Evolutionary conservation across 2,113 vertebrate species (phyloP).

Genomic region (Dryoscopus gambensis): DNA sequence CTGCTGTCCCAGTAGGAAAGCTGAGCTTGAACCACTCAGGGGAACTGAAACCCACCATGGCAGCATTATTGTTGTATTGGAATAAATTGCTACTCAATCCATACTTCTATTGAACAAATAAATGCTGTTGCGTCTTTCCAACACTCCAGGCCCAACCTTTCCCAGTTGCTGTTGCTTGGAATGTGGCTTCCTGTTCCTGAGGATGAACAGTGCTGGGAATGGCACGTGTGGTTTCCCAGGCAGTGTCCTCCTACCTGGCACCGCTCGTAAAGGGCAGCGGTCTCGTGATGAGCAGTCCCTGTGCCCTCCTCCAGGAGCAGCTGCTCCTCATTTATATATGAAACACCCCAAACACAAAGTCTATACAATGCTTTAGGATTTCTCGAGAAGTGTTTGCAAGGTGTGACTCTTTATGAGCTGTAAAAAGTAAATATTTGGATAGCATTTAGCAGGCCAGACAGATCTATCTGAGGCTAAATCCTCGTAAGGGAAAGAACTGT

Average conservation of each 20-base stretch:
- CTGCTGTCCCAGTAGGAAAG: background rate
- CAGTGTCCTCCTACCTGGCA: background rate
- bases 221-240: rapidly evolving
- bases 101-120: background rate
- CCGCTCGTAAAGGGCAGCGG: rapidly evolving
- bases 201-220: background rate
- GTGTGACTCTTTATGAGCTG: background rate
- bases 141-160: background rate
- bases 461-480: background rate
- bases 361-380: background rate
- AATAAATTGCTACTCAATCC: background rate
- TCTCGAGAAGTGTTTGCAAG: background rate
- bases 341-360: background rate
- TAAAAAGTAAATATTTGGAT: background rate
- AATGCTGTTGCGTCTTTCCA: background rate
- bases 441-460: background rate
- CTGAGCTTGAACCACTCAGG: background rate
- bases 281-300: rapidly evolving
- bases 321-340: background rate
- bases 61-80: background rate
- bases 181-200: background rate
- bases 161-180: background rate
- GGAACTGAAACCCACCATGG: rapidly evolving
- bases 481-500: background rate
- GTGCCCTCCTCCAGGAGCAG: background rate